phyloP scores from a whole-genome alignment of 2,797 vertebrate genomes.

The Artibeus jamaicensis region DNA sequence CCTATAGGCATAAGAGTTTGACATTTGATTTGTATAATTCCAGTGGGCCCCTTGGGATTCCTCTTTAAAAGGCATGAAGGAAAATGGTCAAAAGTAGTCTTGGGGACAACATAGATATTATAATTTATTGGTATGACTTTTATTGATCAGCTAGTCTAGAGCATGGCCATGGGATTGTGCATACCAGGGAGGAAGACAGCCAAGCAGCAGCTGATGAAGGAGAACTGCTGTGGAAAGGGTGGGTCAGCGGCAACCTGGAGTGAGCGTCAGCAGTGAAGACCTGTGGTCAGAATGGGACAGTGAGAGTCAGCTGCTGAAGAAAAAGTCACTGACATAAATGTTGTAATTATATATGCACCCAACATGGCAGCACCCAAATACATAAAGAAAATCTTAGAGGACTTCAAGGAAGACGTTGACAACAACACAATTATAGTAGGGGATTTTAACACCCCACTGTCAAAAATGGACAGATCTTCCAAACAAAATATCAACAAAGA shows the following conservation, averaged over 20 bases:
- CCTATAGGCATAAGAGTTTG: not conserved
- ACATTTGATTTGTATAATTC: not conserved
- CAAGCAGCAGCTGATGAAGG: not conserved
- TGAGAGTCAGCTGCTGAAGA: not conserved
- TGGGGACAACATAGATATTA: not conserved
- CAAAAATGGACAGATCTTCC: too few relatives aligned
- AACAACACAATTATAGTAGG: too few relatives aligned
- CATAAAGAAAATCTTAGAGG: too few relatives aligned
- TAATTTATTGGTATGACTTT: not conserved
- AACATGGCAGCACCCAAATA: too few relatives aligned
- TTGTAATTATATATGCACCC: too few relatives aligned
- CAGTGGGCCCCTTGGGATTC: not conserved
- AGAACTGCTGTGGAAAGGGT: not conserved
- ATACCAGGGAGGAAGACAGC: not conserved
- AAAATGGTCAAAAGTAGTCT: not conserved
- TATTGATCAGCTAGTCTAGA: not conserved
- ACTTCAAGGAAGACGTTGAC: too few relatives aligned
- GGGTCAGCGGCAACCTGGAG: not conserved
- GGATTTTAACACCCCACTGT: too few relatives aligned
- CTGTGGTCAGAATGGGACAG: not conserved
- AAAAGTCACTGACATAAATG: not conserved
- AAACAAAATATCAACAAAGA: too few relatives aligned
- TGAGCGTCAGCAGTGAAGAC: not conserved
- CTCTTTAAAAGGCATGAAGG: not conserved
- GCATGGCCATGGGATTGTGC: not conserved